Percentiles rank a stretch among this genome's conserved stretches.
Evolutionary conservation across 2,888 invertebrate species (phyloP).

Genomic region (Agonopterix heracliana): DNA sequence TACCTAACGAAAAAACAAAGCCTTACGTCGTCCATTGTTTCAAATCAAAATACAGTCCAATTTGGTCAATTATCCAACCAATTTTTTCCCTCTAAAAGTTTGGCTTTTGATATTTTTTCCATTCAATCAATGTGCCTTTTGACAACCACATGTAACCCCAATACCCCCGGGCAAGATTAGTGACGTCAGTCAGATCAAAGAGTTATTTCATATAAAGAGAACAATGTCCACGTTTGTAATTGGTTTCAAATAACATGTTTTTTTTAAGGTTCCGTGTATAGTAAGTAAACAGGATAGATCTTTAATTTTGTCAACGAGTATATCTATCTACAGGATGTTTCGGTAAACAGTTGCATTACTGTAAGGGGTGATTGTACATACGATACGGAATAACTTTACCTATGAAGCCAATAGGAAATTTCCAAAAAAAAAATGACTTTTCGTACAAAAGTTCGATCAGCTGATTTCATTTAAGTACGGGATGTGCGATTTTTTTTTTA

Average conservation of each 20-base stretch:
- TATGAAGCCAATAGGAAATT: no score
- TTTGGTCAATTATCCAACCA: neutral
- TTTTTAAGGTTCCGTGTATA: no score
- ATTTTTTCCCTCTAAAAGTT: neutral
- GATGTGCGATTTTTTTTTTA: no score
- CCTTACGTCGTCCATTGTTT: no score
- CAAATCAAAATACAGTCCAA: no score
- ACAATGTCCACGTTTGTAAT: neutral
- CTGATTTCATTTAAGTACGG: no score
- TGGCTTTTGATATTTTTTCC: neutral
- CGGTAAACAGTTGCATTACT: neutral
- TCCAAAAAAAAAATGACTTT: no score
- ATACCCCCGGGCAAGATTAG: neutral
- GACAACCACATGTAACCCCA: neutral
- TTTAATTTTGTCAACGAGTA: neutral
- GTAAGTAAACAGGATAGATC: no score
- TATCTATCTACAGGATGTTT: neutral
- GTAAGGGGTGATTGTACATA: no score
- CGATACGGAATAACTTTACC: no score
- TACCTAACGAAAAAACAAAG: no score
- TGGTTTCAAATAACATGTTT: neutral
- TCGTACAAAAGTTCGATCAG: no score
- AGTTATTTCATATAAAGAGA: neutral
- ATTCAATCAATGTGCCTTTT: constrained; percentile 1
- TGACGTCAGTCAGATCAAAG: neutral